Conservation (phyloP, 1,140 invertebrate genomes). For the Zaprionus lachaisei region DNA sequence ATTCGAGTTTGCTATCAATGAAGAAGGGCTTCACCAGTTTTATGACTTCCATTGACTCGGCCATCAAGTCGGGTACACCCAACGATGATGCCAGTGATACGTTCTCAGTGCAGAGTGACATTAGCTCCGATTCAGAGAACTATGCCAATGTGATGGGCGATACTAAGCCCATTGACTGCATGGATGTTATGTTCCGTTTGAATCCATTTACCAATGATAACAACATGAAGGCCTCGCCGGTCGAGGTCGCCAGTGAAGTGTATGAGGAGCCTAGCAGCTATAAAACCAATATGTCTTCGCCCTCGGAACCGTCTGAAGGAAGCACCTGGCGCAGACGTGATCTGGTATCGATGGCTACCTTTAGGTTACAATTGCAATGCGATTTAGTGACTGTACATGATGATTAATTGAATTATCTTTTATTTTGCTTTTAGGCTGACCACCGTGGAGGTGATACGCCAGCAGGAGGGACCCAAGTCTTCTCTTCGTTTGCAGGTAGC, state of each 20-base stretch:
- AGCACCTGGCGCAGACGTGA: conserved; percentile 92
- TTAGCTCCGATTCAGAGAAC: conserved; percentile 92
- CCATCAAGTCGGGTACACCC: conserved; percentile 87
- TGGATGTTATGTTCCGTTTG: conserved; percentile 87
- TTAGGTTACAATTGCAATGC: conserved; percentile 59
- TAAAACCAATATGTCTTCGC: conserved; percentile 87
- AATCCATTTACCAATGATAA: conserved; percentile 84
- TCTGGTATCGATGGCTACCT: conserved; percentile 87
- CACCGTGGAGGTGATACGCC: conserved; percentile 92
- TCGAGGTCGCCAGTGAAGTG: conserved; percentile 94
- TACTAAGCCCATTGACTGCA: conserved; percentile 88
- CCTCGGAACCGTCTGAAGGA: conserved; percentile 92
- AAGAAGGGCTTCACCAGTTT: conserved; percentile 92
- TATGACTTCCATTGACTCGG: conserved; percentile 92
- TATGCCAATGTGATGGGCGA: conserved; percentile 89
- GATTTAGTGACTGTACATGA: neutral
- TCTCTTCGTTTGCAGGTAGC: conserved; percentile 91
- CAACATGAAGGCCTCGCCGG: conserved; percentile 85
- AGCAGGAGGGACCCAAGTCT: conserved; percentile 91
- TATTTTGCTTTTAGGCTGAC: conserved; percentile 86
- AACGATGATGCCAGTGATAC: conserved; percentile 90
- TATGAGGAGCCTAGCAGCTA: conserved; percentile 89
- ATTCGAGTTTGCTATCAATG: conserved; percentile 89
- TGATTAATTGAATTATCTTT: neutral
- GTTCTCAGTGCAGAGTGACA: conserved; percentile 89